Base-by-base conservation (phyloP, 1,140 invertebrate species). In the Nasonia longicornis region DNA sequence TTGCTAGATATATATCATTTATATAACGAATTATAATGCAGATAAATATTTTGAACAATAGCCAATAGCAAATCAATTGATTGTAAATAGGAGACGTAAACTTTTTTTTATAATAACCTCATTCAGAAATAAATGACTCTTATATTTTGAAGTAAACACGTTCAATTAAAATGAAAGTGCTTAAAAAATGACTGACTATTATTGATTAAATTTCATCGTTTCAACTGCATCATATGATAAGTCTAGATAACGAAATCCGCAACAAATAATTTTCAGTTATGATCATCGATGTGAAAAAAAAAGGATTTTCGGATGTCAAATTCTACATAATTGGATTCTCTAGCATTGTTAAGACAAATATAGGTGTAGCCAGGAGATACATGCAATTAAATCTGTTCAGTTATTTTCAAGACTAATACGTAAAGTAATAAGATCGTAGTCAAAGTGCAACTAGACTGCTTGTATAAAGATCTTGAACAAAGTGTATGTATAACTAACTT, bases 121-220 rank as follows among this genome's bases (percentile, higher is more conserved):
- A 12, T 12, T 67, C 6, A 67, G 11, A 22, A 74, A 74, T 29
- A 29, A 26, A 29, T 58, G 35, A 74, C 38, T 26, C 58, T 52
- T 29, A 16, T 74, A 42, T 72, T 79, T 63, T 72, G 20, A 79
- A 31, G 11, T 16, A 79, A 79, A 73, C 26, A 42, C 52, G 20
- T 64, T 73, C 52, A 73, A 79, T 79, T 73, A 64, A 42, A 70
- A 73, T 26, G 58, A 73, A 52, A 79, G n/a, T 79, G 77, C 31
- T 79, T 72, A 79, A 72, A 45, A 63, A 79, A 79, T 52, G 35
- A 73, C 70, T 73, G 77, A 79, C 42, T 42, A 8, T 58, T 31
- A 71, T 20, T 38, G 20, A 69, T 38, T 76, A 67, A 70, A n/a
- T 64, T 73, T 77, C 67, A 31, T 45, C 64, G 66, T 77, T 75